These are phyloP conservation scores for Crenuchus spilurus DNA, from an alignment of 2,797 vertebrate species.

Conservation along the genomic window DNA sequence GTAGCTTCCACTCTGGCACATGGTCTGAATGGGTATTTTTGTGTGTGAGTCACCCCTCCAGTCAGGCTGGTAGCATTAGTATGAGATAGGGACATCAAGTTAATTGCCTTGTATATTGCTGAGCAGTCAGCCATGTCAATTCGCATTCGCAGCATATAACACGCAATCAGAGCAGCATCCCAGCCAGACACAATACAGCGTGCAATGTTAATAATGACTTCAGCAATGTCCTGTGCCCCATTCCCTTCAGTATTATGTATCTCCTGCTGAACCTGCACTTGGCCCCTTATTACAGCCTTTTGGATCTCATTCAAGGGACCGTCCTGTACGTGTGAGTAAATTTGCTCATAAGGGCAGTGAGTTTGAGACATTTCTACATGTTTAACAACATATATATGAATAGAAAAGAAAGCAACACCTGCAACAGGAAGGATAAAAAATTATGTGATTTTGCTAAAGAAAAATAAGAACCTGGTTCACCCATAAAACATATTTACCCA, in stretches of 20 bases:
- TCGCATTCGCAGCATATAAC: conserved; percentile 57
- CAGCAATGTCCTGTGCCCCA: conserved; percentile 38
- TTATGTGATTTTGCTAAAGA: no score
- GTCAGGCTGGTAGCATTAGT: conserved; percentile 49
- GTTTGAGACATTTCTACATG: neutral
- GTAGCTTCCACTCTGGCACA: conserved; percentile 17
- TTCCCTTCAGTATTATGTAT: conserved; percentile 32
- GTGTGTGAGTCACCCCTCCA: conserved; percentile 48
- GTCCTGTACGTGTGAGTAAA: conserved; percentile 14
- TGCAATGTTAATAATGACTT: conserved; percentile 52
- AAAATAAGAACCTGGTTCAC: no score
- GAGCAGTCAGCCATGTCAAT: conserved; percentile 60
- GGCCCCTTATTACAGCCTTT: conserved; percentile 20
- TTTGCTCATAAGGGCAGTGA: neutral
- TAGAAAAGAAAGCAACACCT: no score
- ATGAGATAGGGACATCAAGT: conserved; percentile 59
- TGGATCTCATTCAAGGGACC: conserved; percentile 14
- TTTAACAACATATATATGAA: neutral
- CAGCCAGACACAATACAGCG: conserved; percentile 47
- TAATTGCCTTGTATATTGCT: conserved; percentile 62
- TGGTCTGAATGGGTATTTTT: conserved; percentile 32
- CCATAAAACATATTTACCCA: no score
- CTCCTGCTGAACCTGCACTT: neutral
- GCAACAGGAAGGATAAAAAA: no score
- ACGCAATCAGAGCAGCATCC: conserved; percentile 54